These are phyloP conservation scores for Austrolebias charrua DNA, from an alignment of 2,797 vertebrate species.

Conservation along the genomic window DNA sequence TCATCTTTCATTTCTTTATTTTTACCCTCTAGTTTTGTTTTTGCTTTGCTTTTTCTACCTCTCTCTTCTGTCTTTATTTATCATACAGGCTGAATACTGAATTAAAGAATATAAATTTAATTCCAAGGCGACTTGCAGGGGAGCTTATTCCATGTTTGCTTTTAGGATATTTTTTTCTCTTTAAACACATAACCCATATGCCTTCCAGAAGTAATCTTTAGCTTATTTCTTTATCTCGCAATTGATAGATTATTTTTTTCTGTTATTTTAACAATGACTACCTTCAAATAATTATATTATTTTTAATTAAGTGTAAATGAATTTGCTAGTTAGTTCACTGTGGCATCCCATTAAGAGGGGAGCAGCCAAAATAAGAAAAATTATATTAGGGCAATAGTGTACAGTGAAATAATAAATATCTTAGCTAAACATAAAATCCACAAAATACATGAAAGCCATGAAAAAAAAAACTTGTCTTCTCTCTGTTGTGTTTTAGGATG, in stretches of 20 bases:
- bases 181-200: conserved; percentile 4
- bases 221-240: not conserved
- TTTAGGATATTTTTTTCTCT: conserved; percentile 1
- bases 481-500: conserved; percentile 77
- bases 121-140: not conserved
- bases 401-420: not conserved
- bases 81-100: conserved; percentile 1
- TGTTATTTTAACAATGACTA: not conserved
- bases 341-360: too few relatives aligned
- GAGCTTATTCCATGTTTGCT: conserved; percentile 17
- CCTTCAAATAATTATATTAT: not conserved
- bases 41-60: conserved; percentile 3
- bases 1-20: conserved; percentile 30
- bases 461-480: not conserved
- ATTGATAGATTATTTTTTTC: conserved; percentile 1
- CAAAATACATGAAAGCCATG: not conserved
- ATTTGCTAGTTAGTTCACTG: too few relatives aligned
- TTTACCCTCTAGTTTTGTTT: conserved; percentile 9
- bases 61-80: conserved; percentile 15
- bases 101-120: conserved; percentile 9
- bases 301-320: too few relatives aligned
- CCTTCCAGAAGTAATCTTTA: conserved; percentile 16
- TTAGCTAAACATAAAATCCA: not conserved
- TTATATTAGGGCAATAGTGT: not conserved
- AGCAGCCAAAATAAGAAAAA: too few relatives aligned